Conservation (phyloP, 2,888 invertebrate species). For the Zaprionus bogoriensis region DNA sequence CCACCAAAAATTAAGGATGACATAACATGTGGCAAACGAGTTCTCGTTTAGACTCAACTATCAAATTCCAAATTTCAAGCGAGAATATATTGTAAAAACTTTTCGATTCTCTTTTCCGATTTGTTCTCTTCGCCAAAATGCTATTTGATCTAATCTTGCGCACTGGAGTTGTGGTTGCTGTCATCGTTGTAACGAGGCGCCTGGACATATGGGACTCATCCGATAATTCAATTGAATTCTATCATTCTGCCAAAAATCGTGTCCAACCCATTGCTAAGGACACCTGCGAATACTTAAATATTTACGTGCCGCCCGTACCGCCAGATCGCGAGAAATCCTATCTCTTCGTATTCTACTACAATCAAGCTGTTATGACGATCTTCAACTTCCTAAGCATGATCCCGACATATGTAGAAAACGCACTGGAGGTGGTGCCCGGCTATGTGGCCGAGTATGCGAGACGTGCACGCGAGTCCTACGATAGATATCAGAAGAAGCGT, state of each 20-base stretch:
- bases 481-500: slow-evolving; percentile 11
- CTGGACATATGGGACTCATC: slow-evolving; percentile 51
- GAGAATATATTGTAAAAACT: neutral
- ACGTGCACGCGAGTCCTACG: slow-evolving; percentile 5
- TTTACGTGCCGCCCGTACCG: slow-evolving; percentile 53
- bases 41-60: slow-evolving; percentile 19
- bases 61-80: too few species aligned
- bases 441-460: neutral
- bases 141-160: slow-evolving; percentile 39
- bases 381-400: slow-evolving; percentile 33
- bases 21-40: slow-evolving; percentile 47
- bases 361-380: slow-evolving; percentile 37
- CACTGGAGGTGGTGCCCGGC: slow-evolving; percentile 34
- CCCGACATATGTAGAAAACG: slow-evolving; percentile 35
- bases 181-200: slow-evolving; percentile 47
- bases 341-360: slow-evolving; percentile 53
- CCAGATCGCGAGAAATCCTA: slow-evolving; percentile 45
- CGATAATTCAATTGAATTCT: slow-evolving; percentile 40
- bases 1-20: slow-evolving; percentile 58
- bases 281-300: slow-evolving; percentile 37
- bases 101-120: neutral
- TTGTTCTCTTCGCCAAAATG: slow-evolving; percentile 28
- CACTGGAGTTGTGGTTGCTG: slow-evolving; percentile 49
- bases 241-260: slow-evolving; percentile 9
- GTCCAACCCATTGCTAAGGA: slow-evolving; percentile 37